Conservation (phyloP, 35 echinoderm and acorn worm species). For the Apostichopus californicus region DNA sequence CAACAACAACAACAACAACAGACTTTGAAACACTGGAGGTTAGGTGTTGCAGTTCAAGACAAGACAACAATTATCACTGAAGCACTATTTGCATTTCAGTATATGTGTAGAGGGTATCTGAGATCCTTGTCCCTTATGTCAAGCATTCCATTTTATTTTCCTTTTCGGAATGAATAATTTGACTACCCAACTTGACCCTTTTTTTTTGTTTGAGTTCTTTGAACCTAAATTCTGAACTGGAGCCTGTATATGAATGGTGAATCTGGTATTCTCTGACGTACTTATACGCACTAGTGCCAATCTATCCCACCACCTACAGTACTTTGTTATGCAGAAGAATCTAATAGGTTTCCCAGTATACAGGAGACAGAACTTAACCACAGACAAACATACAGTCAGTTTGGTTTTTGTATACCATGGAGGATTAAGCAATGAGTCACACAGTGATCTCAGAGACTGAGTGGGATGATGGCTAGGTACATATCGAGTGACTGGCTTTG, state of each 20-base stretch:
- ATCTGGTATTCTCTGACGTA: neutral
- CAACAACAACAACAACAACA: too few species aligned
- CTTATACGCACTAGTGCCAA: neutral
- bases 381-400: constrained; percentile 5
- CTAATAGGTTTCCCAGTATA: constrained; percentile 12
- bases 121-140: neutral
- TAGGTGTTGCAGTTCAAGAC: too few species aligned
- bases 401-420: neutral
- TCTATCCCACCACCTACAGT: too few species aligned
- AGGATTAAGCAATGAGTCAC: constrained; percentile 17
- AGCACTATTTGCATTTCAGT: too few species aligned
- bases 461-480: neutral
- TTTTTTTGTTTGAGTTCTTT: neutral
- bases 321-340: neutral
- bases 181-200: neutral
- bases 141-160: neutral
- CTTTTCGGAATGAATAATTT: neutral
- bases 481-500: too few species aligned
- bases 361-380: neutral
- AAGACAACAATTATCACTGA: too few species aligned
- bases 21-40: too few species aligned
- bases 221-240: neutral
- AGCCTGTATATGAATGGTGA: neutral
- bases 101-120: too few species aligned
- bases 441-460: neutral